These are phyloP conservation scores for Drosophila tripunctata DNA, from an alignment of 2,888 invertebrate genomes.

Conservation along the genomic window DNA sequence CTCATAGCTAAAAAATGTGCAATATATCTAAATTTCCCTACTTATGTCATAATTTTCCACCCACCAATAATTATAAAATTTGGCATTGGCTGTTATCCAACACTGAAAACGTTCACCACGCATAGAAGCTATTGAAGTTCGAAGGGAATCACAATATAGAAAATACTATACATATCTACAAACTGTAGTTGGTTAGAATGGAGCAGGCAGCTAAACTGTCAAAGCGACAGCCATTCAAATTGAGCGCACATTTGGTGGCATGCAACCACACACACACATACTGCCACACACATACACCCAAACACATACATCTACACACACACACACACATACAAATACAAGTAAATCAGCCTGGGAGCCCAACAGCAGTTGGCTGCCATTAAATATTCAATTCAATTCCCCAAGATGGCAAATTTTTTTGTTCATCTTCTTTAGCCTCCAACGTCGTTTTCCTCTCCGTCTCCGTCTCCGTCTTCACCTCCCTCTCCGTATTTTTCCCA, in stretches of 20 bases:
- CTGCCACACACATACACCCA: conserved; percentile 11
- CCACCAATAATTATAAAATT: not conserved
- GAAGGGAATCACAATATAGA: conserved; percentile 24
- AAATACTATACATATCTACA: not conserved
- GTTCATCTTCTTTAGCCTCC: not conserved
- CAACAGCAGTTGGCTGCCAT: conserved; percentile 75
- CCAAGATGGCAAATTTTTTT: conserved; percentile 34
- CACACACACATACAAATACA: conserved; percentile 15
- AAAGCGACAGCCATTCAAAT: conserved; percentile 42
- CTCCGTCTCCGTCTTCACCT: not conserved
- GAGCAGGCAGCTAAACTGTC: conserved; percentile 27
- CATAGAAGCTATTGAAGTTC: not conserved
- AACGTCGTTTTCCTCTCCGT: not conserved
- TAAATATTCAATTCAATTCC: conserved; percentile 78
- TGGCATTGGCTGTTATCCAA: conserved; percentile 29
- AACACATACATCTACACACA: conserved; percentile 1
- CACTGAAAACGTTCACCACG: not conserved
- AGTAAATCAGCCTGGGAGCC: conserved; percentile 36
- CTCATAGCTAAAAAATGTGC: not conserved
- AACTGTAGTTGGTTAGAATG: not conserved
- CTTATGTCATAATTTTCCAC: not conserved
- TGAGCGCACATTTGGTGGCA: conserved; percentile 44
- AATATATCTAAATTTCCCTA: not conserved
- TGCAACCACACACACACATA: conserved; percentile 36
- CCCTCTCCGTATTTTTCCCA: not conserved